These are phyloP conservation scores for Scaptomyza reducta DNA, from an alignment of 2,888 invertebrate genomes.

Conservation along the genomic window DNA sequence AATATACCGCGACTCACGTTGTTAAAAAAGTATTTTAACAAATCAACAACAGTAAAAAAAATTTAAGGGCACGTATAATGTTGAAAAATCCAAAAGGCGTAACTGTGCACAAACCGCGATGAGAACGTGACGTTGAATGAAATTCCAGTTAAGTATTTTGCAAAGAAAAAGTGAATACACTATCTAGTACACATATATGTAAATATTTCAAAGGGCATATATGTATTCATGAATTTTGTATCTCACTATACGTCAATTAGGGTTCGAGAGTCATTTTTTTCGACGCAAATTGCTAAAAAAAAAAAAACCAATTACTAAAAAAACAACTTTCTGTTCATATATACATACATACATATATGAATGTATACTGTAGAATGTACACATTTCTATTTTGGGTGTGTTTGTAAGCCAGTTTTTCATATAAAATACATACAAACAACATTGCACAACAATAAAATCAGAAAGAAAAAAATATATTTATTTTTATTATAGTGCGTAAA, in stretches of 20 bases:
- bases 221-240: neutral
- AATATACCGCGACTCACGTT: neutral
- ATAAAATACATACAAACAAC: neutral
- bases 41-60: constrained; percentile 21
- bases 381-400: neutral
- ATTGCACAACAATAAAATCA: neutral
- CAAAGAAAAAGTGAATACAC: constrained; percentile 1
- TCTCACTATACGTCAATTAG: constrained; percentile 1
- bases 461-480: too few species aligned
- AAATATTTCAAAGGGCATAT: neutral
- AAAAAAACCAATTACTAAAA: constrained; percentile 1
- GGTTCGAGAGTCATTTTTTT: neutral
- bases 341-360: neutral
- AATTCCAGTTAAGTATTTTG: constrained; percentile 61
- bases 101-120: constrained; percentile 54
- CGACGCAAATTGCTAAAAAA: neutral
- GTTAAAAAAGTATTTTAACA: neutral
- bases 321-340: neutral
- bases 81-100: constrained; percentile 33
- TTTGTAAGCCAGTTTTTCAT: neutral
- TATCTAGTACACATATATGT: neutral
- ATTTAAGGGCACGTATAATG: constrained; percentile 57
- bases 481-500: neutral
- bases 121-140: constrained; percentile 70
- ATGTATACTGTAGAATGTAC: neutral